Conservation (phyloP, 2,888 invertebrate species). For the Eueremaeus valkanovi region DNA sequence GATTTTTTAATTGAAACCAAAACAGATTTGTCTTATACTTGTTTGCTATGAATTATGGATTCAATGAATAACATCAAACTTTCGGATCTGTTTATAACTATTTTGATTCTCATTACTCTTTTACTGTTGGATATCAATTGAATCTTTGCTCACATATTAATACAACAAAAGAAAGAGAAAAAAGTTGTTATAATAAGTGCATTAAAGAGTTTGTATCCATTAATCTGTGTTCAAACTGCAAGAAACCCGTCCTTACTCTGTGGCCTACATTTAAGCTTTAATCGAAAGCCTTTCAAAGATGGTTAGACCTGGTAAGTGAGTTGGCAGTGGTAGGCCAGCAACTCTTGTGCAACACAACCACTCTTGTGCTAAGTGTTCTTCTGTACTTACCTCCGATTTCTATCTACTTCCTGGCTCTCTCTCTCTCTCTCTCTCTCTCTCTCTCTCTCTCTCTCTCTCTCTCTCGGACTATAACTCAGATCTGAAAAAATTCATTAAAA, state of each 20-base stretch:
- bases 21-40: constrained; percentile 20
- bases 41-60: background rate
- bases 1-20: constrained; percentile 8
- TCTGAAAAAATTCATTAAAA: constrained; percentile 5
- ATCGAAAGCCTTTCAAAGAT: constrained; percentile 37
- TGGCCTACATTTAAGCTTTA: constrained; percentile 21
- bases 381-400: constrained; percentile 25
- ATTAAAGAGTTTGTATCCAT: background rate
- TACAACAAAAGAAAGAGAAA: background rate
- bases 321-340: constrained; percentile 18
- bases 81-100: background rate
- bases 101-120: background rate
- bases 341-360: constrained; percentile 11
- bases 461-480: no score
- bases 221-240: background rate
- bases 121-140: background rate
- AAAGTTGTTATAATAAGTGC: constrained; percentile 16
- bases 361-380: background rate
- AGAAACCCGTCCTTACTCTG: constrained; percentile 24
- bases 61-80: background rate
- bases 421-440: no score
- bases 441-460: no score
- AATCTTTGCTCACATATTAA: background rate
- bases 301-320: constrained; percentile 36
- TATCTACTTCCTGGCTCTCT: constrained; percentile 30